phyloP scores from a whole-genome alignment of 1,140 invertebrate genomes.

The Papilio glaucus region DNA sequence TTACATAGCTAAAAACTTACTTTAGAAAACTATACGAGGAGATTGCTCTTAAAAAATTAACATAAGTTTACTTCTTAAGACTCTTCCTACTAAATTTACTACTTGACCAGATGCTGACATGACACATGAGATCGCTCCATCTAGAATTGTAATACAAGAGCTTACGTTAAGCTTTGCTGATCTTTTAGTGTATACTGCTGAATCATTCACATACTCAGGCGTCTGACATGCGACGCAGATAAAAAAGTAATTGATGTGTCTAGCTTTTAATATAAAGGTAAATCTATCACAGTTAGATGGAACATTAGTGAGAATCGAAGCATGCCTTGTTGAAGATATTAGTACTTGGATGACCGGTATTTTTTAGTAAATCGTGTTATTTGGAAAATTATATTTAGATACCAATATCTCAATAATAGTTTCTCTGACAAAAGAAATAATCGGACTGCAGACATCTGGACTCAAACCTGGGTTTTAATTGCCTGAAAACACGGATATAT shows the following conservation, averaged over 20 bases:
- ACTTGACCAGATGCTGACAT: background rate
- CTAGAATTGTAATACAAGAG: background rate
- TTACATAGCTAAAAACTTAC: no score
- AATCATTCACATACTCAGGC: background rate
- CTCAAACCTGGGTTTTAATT: no score
- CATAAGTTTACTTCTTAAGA: no score
- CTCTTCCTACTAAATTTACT: background rate
- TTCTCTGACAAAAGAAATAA: no score
- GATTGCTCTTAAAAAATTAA: no score
- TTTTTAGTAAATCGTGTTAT: no score
- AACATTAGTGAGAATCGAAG: background rate
- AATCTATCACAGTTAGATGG: background rate
- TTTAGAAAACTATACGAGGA: no score
- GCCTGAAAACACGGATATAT: no score
- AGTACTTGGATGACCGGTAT: no score
- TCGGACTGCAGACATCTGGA: no score
- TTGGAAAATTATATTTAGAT: no score
- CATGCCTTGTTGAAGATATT: background rate
- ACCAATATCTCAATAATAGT: no score
- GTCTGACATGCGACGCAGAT: background rate
- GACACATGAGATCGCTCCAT: background rate
- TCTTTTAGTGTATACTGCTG: background rate
- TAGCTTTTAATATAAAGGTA: background rate
- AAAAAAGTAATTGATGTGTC: slow-evolving; percentile 16
- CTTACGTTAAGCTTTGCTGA: background rate